Conservation (phyloP, 2,888 invertebrate species). For the Mesoligia furuncula region DNA sequence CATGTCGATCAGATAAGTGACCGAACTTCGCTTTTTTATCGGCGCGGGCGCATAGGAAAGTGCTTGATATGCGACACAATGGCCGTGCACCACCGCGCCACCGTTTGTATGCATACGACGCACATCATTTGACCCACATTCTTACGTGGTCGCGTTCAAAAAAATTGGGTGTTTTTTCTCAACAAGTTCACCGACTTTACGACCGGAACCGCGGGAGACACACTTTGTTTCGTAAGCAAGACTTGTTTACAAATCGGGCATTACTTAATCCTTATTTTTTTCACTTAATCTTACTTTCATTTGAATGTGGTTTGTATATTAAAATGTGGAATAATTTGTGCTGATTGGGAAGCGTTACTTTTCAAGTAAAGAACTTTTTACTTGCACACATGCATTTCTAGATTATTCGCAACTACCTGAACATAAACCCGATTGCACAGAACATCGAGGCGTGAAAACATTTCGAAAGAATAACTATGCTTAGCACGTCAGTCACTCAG, state of each 20-base stretch:
- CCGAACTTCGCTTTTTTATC: slow-evolving; percentile 46
- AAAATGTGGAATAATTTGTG: slow-evolving; percentile 12
- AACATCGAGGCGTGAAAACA: slow-evolving; percentile 47
- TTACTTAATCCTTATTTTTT: slow-evolving; percentile 63
- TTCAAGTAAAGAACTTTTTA: slow-evolving; percentile 1
- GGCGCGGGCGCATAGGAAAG: slow-evolving; percentile 58
- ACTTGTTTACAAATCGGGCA: slow-evolving; percentile 61
- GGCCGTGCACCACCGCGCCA: slow-evolving; percentile 39
- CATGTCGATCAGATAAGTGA: slow-evolving; percentile 52
- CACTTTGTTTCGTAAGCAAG: slow-evolving; percentile 50
- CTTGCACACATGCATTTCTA: neutral
- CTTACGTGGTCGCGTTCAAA: slow-evolving; percentile 60
- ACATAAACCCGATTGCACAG: slow-evolving; percentile 20
- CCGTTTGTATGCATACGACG: slow-evolving; percentile 58
- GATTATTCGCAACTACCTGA: slow-evolving; percentile 15
- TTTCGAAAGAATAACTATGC: slow-evolving; percentile 45
- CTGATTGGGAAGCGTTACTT: neutral
- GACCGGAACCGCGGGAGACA: slow-evolving; percentile 62
- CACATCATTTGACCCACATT: slow-evolving; percentile 65
- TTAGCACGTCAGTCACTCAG: slow-evolving; percentile 43
- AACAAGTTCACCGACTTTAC: slow-evolving; percentile 56
- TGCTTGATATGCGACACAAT: slow-evolving; percentile 57
- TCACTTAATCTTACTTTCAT: slow-evolving; percentile 60
- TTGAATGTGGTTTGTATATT: slow-evolving; percentile 40
- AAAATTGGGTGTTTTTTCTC: slow-evolving; percentile 55